Evolutionary conservation across 2,888 invertebrate genomes (phyloP).

Genomic region (Xestobium rufovillosum): DNA sequence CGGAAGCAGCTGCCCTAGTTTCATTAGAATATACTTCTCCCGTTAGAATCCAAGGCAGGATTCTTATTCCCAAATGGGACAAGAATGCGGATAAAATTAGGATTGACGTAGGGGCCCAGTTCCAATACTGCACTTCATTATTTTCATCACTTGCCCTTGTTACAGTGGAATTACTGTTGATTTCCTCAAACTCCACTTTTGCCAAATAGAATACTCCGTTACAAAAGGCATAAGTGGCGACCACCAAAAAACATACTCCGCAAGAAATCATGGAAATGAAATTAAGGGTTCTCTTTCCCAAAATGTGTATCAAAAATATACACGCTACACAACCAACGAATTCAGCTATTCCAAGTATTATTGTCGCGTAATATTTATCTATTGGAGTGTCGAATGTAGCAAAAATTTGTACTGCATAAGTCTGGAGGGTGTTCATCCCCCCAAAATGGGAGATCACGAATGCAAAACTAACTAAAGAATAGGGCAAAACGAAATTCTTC

Average conservation of each 20-base stretch:
- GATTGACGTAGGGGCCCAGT: slow-evolving; percentile 62
- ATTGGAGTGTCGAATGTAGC: slow-evolving; percentile 63
- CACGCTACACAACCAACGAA: slow-evolving; percentile 59
- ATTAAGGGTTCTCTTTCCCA: slow-evolving; percentile 63
- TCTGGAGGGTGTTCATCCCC: slow-evolving; percentile 66
- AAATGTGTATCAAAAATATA: slow-evolving; percentile 59
- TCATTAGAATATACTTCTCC: slow-evolving; percentile 69
- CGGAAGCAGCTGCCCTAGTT: slow-evolving; percentile 64
- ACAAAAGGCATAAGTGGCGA: slow-evolving; percentile 49
- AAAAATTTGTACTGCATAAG: slow-evolving; percentile 69
- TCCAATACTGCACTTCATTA: slow-evolving; percentile 15
- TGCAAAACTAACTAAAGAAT: slow-evolving; percentile 54
- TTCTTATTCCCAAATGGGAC: slow-evolving; percentile 60
- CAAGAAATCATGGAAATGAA: slow-evolving; percentile 61
- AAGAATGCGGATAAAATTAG: slow-evolving; percentile 61
- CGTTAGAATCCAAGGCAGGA: slow-evolving; percentile 73
- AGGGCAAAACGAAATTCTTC: slow-evolving; percentile 61
- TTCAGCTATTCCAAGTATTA: slow-evolving; percentile 63
- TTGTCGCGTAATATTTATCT: slow-evolving; percentile 67
- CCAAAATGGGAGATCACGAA: slow-evolving; percentile 71
- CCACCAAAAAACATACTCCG: slow-evolving; percentile 55
- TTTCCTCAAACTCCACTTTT: slow-evolving; percentile 4
- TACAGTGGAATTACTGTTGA: slow-evolving; percentile 1
- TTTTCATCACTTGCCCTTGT: neutral
- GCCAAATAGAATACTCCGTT: slow-evolving; percentile 28